Evolutionary conservation across 2,113 vertebrate genomes (phyloP), one percentile per base, ranked within the genome.

Genomic region (Sakesphorus luctuosus): DNA sequence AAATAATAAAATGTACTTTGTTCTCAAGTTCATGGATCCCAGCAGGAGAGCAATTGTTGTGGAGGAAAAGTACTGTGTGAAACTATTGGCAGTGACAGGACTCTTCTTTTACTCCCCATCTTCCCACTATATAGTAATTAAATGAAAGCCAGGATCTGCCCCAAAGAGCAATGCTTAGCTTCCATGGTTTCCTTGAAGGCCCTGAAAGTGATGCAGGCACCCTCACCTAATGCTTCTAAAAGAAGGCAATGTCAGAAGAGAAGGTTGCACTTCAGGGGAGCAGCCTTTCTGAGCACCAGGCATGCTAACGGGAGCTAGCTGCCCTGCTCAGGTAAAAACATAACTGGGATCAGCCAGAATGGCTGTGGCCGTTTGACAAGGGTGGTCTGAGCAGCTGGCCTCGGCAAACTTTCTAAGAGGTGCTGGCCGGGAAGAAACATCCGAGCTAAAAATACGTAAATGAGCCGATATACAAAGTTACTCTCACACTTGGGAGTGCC

Each of bases 1-100:
- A 96, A 97, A 97, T 94, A 96, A 94, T 97, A 97, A 96, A 97
- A 96, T 89, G 96, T 95, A 96, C 92, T 96, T 96, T 96, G 94
- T 93, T 96, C 94, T 96, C 92, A 92, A 94, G 95, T 96, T 96
- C 93, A 84, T 46, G 66, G 90, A 90, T 94, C 86, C 88, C 82
- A 90, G 88, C 92, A 89, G 90, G 90, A 94, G 80, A 86, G 47
- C 53, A 72, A 90, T 87, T 92, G 72, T 66, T 43, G 4, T 31
- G 68, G 83, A 96, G 90, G 76, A 93, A 87, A 87, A 96, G 80
- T 89, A 84, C 88, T 69, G 62, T 66, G 80, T 93, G 83, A 92
- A 96, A 71, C 44, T 78, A 81, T 43, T 56, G 73, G 63, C 68
- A 71, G 67, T 11, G 2, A 18, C 73, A 82, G 77, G 58, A 68